Base-by-base conservation (phyloP, 1,140 invertebrate genomes). In the Ceratitis capitata region DNA sequence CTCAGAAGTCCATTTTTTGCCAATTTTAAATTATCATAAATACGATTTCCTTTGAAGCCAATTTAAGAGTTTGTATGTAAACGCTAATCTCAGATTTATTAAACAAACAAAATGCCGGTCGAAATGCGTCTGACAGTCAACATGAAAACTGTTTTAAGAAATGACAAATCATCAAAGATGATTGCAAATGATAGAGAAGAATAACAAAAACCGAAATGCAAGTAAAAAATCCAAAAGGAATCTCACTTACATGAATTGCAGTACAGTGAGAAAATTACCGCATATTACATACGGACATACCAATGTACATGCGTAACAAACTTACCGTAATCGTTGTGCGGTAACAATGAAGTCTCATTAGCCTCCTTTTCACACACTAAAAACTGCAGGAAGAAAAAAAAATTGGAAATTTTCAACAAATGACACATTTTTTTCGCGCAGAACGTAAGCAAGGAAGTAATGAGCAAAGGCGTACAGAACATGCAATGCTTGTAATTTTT, bases 81-180 rank as follows among this genome's bases (percentile, higher is more conserved):
- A 12, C 69, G 23, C 39, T 78, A 78, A 78, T 42, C 35, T 23
- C 39, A 78, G 69, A 78, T 42, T 78, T 78, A 78, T 78, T n/a
- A 47, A n/a, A 78, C 69, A 78, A 64, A 45, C 19, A 45, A 47
- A 78, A 78, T 78, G 14, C 69, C 39, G 39, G 23, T 45, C 69
- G 39, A 78, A 78, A 47, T 78, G 19, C 39, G 39, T 45, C n/a
- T 78, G 69, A 78, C 69, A 78, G 69, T 78, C 16, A 78, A 78
- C 69, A 78, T 78, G 69, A 45, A 78, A 78, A 78, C 39, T 78
- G 69, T 78, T 78, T 78, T 78, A 78, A 78, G 45, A 78, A 78
- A 45, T 78, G 69, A 78, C 69, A 78, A 78, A 78, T 78, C 69
- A 78, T 78, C 69, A n/a, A 19, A 47, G 69, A 78, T 78, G 35